Percentiles rank a stretch among this genome's conserved stretches.
Evolutionary conservation across 2,797 vertebrate species (phyloP).

Genomic region (Hipposideros larvatus): DNA sequence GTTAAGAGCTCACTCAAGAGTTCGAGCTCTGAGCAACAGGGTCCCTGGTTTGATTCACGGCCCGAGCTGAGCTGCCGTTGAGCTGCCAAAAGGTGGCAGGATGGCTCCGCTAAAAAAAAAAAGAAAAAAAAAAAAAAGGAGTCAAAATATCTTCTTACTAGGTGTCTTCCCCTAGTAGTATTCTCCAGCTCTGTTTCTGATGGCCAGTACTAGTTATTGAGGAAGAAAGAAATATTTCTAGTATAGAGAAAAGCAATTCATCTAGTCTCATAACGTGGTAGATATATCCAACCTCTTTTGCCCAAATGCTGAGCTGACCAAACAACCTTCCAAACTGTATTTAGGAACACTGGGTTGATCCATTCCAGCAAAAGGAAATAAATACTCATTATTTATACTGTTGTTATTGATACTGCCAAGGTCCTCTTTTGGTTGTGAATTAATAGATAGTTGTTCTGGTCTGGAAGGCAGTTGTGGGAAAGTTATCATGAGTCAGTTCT

Average conservation of each 20-base stretch:
- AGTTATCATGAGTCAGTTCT: constrained; percentile 40
- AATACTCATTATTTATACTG: constrained; percentile 62
- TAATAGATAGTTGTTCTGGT: constrained; percentile 51
- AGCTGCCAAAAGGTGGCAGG: too few relatives aligned
- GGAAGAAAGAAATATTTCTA: not conserved
- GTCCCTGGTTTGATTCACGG: too few relatives aligned
- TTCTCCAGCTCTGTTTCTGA: constrained; percentile 8
- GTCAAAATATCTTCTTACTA: not conserved
- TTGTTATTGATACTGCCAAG: constrained; percentile 52
- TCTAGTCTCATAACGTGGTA: not conserved
- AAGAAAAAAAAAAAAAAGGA: not conserved
- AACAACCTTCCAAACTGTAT: constrained; percentile 32
- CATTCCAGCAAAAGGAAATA: constrained; percentile 32
- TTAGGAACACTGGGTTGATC: constrained; percentile 20
- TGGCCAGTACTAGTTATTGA: not conserved
- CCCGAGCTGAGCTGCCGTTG: too few relatives aligned
- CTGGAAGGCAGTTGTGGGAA: constrained; percentile 55
- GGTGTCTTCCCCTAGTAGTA: not conserved
- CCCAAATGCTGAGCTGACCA: constrained; percentile 42
- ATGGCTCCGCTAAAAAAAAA: too few relatives aligned
- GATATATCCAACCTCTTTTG: not conserved
- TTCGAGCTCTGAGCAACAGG: too few relatives aligned
- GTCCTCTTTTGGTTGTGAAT: constrained; percentile 53
- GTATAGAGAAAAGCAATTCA: not conserved
- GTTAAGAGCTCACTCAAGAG: too few relatives aligned